These are phyloP conservation scores for Pseudotriccus pelzelni DNA, from an alignment of 2,797 vertebrate species.

Conservation along the genomic window DNA sequence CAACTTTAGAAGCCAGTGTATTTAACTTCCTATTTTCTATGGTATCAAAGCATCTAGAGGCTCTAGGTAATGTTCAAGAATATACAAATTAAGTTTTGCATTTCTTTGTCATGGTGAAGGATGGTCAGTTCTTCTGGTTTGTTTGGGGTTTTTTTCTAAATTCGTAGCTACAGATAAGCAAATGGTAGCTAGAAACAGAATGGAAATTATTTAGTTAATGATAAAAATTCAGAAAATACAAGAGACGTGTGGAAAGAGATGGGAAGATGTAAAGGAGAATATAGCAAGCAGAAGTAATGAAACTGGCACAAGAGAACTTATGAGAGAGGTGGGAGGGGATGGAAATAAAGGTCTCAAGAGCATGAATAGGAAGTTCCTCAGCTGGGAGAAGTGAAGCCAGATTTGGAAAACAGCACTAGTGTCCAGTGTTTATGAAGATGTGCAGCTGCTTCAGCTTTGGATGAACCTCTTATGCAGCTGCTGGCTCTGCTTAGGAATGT, in stretches of 20 bases:
- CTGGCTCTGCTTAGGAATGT: constrained; percentile 3
- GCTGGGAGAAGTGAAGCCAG: neutral
- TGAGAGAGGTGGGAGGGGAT: neutral
- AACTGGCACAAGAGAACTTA: neutral
- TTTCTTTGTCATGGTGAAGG: neutral
- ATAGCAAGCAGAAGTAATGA: neutral
- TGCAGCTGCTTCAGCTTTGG: constrained; percentile 24
- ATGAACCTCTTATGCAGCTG: neutral
- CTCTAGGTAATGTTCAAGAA: neutral
- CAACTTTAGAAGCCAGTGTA: neutral
- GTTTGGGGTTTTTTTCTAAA: neutral
- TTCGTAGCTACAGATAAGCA: neutral
- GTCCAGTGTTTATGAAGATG: neutral
- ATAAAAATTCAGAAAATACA: neutral
- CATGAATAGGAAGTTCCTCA: neutral
- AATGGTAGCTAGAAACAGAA: neutral
- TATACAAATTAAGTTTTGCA: neutral
- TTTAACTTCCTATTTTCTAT: neutral
- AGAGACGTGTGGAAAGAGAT: neutral
- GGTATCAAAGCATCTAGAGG: neutral
- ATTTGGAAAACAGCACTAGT: neutral
- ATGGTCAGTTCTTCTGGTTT: neutral
- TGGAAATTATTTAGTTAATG: neutral
- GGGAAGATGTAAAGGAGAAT: neutral
- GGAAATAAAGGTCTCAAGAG: neutral